phyloP scores from a whole-genome alignment of 2,797 vertebrate species.

The Apogon talboti region DNA sequence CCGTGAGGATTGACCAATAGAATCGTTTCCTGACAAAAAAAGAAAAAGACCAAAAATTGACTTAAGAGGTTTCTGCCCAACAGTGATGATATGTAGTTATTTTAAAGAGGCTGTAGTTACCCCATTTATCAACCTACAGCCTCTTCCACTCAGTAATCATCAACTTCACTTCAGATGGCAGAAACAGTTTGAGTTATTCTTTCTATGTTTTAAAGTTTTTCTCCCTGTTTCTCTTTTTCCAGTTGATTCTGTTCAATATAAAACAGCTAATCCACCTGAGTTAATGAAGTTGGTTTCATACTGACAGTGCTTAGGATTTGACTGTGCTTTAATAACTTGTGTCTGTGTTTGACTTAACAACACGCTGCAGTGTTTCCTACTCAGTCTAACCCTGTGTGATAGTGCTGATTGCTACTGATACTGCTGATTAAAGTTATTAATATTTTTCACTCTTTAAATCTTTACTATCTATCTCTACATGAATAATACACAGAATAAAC shows the following conservation, averaged over 20 bases:
- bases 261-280: conserved; percentile 14
- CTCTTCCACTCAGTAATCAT: background rate
- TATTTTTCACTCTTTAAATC: too few species aligned
- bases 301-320: conserved; percentile 34
- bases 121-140: too few species aligned
- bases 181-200: conserved; percentile 41
- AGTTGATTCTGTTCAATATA: conserved; percentile 4
- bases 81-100: too few species aligned
- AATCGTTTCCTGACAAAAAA: too few species aligned
- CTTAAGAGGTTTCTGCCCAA: too few species aligned
- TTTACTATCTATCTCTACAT: too few species aligned
- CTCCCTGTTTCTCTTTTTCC: background rate
- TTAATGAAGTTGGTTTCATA: conserved; percentile 5
- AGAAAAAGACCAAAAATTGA: too few species aligned
- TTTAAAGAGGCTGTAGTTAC: background rate
- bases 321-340: conserved; percentile 21
- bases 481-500: too few species aligned
- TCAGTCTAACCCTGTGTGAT: conserved; percentile 37
- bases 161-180: conserved; percentile 33
- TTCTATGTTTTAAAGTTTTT: background rate
- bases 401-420: conserved; percentile 35
- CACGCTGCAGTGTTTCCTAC: conserved; percentile 51
- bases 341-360: conserved; percentile 36
- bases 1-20: too few species aligned
- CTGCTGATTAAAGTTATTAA: conserved; percentile 30